phyloP scores from a whole-genome alignment of 64 coral and sea anemone genomes.

The Dendronephthya gigantea region DNA sequence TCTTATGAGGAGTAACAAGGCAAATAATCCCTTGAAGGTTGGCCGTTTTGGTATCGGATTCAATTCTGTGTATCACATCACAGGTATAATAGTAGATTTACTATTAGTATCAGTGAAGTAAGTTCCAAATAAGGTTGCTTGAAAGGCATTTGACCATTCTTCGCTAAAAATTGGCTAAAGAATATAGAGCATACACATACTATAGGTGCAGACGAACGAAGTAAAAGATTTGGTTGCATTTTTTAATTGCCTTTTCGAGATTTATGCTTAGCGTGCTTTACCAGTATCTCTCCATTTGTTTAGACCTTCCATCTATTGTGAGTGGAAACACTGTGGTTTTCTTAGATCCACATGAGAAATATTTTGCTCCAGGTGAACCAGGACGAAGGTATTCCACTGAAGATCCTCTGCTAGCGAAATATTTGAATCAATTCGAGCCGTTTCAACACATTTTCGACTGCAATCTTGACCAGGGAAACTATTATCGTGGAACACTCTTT shows the following conservation, averaged over 20 bases:
- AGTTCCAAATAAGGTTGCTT: too few species aligned
- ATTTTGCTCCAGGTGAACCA: slow-evolving; percentile 42
- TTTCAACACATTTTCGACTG: slow-evolving; percentile 69
- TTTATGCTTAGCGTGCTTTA: too few species aligned
- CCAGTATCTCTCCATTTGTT: background rate
- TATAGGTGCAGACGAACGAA: too few species aligned
- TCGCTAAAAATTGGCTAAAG: too few species aligned
- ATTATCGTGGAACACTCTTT: slow-evolving; percentile 72
- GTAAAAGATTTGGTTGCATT: too few species aligned
- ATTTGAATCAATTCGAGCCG: slow-evolving; percentile 59
- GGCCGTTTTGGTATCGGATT: slow-evolving; percentile 91
- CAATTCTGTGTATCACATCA: slow-evolving; percentile 84
- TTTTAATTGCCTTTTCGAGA: background rate
- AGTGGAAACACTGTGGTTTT: slow-evolving; percentile 41
- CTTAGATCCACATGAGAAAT: slow-evolving; percentile 69
- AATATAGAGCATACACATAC: too few species aligned
- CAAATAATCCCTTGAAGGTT: slow-evolving; percentile 57
- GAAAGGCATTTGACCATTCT: too few species aligned
- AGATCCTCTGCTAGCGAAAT: background rate
- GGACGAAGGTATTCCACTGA: slow-evolving; percentile 37
- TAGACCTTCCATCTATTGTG: slow-evolving; percentile 73
- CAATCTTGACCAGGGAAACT: slow-evolving; percentile 22
- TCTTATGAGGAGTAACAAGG: slow-evolving; percentile 65
- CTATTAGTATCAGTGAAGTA: too few species aligned
- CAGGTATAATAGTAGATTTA: slow-evolving; percentile 25